Base-by-base conservation (phyloP, 2,797 vertebrate genomes). In the Liparis tanakae region DNA sequence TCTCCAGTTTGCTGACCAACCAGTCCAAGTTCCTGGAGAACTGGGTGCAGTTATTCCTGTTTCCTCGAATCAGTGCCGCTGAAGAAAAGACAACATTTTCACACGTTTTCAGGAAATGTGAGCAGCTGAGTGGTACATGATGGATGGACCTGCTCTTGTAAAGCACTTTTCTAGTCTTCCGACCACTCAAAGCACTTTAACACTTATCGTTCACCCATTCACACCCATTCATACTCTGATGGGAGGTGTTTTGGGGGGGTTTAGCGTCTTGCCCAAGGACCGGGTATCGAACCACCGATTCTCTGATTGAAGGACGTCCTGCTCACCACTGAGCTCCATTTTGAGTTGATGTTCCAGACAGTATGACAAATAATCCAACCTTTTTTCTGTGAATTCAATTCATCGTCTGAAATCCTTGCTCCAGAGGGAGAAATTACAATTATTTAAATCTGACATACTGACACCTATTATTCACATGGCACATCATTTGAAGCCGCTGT, bases 1-100 rank as follows among this genome's bases (percentile, higher is more conserved):
- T 95, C 88, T 99, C 98, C 87, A 99, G 90, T 94, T 99, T 99
- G 93, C 97, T 99, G 90, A 99, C 95, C 76, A 99, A 89, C 98
- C 98, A 99, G 79, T 99, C 97, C 56, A 99, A 93, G 71, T 97
- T 99, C 73, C 95, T 94, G 61, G 98, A 99, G 92, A 99, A 98
- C 85, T 99, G 97, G 72, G 98, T 96, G 71, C 98, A 99, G 75
- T 99, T 99, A 88, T 95, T 97, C 90, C 98, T 95, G 91, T 99
- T 99, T 67, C 98, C 98, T 81, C 94, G 94, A 91, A 99, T 99
- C 69, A 99, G 95, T 74, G 97, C 94, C 77, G 98, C 98, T 99
- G 85, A 43, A 87, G 79, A 70, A 74, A 81, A 30, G 37, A 54
- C 13, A 85, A 63, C 17, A 50, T 4, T 33, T 74, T 51, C 12